Evolutionary conservation across 2,888 invertebrate species (phyloP).

Genomic region (Agelastica alni): DNA sequence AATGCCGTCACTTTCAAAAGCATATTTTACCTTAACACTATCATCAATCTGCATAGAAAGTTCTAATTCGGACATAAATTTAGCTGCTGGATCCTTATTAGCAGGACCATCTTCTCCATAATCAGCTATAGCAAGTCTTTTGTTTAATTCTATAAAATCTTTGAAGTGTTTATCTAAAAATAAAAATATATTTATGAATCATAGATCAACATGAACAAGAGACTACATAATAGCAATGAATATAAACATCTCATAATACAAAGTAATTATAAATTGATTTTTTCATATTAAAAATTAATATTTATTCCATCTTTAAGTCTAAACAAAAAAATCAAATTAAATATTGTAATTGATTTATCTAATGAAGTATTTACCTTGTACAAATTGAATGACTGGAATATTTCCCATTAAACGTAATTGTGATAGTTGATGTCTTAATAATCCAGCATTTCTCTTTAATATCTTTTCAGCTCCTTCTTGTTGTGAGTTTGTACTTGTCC

Average conservation of each 20-base stretch:
- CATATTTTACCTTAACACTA: constrained; percentile 56
- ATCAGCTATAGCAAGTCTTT: constrained; percentile 65
- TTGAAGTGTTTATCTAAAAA: too few relatives aligned
- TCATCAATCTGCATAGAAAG: constrained; percentile 59
- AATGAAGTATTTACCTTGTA: constrained; percentile 60
- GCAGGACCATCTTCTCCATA: constrained; percentile 69
- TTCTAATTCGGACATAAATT: constrained; percentile 51
- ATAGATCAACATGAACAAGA: too few relatives aligned
- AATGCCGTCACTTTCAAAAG: too few relatives aligned
- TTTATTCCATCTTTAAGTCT: too few relatives aligned
- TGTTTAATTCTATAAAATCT: constrained; percentile 69
- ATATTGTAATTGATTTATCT: neutral
- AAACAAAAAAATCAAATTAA: constrained; percentile 7
- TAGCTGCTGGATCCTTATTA: constrained; percentile 47
- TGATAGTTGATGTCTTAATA: constrained; percentile 72
- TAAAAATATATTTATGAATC: too few relatives aligned
- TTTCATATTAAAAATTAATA: too few relatives aligned
- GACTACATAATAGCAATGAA: too few relatives aligned
- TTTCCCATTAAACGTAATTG: constrained; percentile 74
- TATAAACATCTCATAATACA: too few relatives aligned
- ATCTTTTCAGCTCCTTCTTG: constrained; percentile 62
- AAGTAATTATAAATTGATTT: too few relatives aligned
- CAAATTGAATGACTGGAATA: constrained; percentile 74
- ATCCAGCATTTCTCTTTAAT: constrained; percentile 62
- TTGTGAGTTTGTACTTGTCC: constrained; percentile 63